Base-by-base conservation (phyloP, 2,888 invertebrate species). In the Drosophila nr. perissopoda region DNA sequence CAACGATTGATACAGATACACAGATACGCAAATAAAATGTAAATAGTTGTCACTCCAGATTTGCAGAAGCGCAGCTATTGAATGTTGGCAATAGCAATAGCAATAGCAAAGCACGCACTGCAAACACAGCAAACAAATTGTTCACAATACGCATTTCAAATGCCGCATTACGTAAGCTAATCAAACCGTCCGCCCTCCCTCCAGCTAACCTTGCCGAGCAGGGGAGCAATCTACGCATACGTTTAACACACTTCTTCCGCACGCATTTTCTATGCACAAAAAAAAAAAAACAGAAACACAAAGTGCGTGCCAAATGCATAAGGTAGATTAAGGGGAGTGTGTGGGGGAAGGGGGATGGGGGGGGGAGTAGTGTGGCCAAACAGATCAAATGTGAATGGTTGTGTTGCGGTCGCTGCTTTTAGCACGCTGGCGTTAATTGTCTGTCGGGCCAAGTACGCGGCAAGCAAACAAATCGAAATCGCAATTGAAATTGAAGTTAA, bases 371-470 rank as follows among this genome's bases (percentile, higher is more conserved):
- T 21, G 16, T 10, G 25, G 42, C 48, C 34, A 56, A 60, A 57
- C 65, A 73, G 69, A 63, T 49, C 54, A 64, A 64, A 59, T 58
- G 74, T 34, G 58, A 52, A 53, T 54, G 56, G 56, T 51, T 42
- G 21, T 51, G 33, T 52, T 58, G 70, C 84, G 84, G 79, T 72
- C 82, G 68, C 62, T 61, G 74, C 73, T 89, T 87, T 89, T 88
- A 85, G 81, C 85, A 89, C 69, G 45, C 29, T 68, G 69, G 71
- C 89, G 85, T 84, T 85, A 85, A 85, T 85, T 89, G 85, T 56
- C 65, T 87, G 84, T 57, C 73, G 63, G 65, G 54, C 71, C 85
- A 87, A 89, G 90, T 86, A 89, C 88, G 89, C 84, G 82, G 29
- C 52, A 33, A 51, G 84, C 82, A 89, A 83, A 83, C 73, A 83